These are phyloP conservation scores for Bursaphelenchus okinawaensis DNA, from an alignment of 2,888 invertebrate species.

Conservation along the genomic window DNA sequence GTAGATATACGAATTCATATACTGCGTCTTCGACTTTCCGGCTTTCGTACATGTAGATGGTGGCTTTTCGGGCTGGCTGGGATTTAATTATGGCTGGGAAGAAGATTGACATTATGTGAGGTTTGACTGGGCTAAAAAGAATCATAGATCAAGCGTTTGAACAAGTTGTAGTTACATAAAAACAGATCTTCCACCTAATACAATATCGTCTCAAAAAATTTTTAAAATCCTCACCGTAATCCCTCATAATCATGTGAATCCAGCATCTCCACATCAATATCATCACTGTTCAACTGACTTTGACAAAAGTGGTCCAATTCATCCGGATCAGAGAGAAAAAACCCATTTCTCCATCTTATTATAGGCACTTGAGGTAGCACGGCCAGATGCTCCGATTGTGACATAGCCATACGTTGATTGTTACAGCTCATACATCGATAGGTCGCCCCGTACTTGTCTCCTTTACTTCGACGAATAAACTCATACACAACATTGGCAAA, in stretches of 20 bases:
- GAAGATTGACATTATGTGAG: neutral
- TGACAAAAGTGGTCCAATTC: neutral
- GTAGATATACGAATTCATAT: neutral
- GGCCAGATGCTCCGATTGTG: neutral
- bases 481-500: neutral
- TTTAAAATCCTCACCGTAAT: neutral
- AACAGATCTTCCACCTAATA: neutral
- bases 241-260: neutral
- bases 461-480: neutral
- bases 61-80: neutral
- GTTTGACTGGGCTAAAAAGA: too few species aligned
- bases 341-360: neutral
- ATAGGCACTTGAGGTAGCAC: neutral
- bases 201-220: too few species aligned
- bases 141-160: too few species aligned
- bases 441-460: neutral
- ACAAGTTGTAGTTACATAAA: neutral
- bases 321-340: neutral
- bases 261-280: neutral
- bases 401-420: neutral
- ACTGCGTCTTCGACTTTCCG: neutral
- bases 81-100: neutral
- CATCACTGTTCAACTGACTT: neutral
- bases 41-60: neutral
- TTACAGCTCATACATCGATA: neutral